Percentiles rank a stretch among this genome's conserved stretches.
Evolutionary conservation across 2,113 vertebrate species (phyloP).

Genomic region (Ginglymostoma cirratum): DNA sequence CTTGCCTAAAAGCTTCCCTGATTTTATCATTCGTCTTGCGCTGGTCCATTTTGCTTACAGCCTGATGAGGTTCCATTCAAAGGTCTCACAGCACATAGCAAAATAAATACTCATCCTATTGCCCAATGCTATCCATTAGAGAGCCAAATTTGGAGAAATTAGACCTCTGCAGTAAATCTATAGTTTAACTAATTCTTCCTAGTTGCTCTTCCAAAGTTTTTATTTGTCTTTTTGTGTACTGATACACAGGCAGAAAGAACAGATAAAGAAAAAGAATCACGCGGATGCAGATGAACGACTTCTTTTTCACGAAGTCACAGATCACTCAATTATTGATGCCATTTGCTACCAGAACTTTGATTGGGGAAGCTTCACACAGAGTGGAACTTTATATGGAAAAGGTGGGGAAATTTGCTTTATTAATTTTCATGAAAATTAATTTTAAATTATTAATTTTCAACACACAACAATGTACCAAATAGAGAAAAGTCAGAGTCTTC

Average conservation of each 20-base stretch:
- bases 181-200: neutral
- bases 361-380: neutral
- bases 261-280: neutral
- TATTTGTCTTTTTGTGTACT: neutral
- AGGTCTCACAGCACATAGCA: no score
- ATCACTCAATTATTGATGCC: neutral
- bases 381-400: neutral
- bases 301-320: slow-evolving; percentile 6
- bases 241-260: neutral
- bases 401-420: neutral
- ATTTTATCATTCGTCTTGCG: no score
- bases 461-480: neutral
- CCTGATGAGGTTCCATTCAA: no score
- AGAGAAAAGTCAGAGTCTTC: neutral
- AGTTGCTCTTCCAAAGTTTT: neutral
- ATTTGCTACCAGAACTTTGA: slow-evolving; percentile 35
- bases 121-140: no score
- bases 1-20: no score
- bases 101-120: no score
- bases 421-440: neutral
- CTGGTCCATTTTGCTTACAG: no score
- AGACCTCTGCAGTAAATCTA: no score
- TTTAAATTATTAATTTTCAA: no score
- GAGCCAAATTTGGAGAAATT: no score
- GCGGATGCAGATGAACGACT: neutral